Base-by-base conservation (phyloP, 2,888 invertebrate genomes). In the Euzophera pinguis region DNA sequence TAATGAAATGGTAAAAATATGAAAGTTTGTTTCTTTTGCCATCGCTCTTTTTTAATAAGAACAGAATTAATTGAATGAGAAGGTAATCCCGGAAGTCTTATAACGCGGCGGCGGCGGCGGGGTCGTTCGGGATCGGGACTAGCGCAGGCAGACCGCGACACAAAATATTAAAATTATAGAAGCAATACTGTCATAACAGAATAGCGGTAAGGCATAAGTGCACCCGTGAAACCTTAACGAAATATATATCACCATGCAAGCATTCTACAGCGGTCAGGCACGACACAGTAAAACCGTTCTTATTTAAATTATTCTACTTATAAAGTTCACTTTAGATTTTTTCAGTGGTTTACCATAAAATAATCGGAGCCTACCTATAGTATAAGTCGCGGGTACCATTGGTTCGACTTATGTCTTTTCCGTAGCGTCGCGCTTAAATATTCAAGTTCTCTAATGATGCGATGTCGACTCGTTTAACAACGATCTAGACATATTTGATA, bases 391-490 rank as follows among this genome's bases (percentile, higher is more conserved):
- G n/a, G n/a, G n/a, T n/a, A n/a, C n/a, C n/a, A n/a, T n/a, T n/a
- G n/a, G n/a, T n/a, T n/a, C n/a, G n/a, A n/a, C n/a, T n/a, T n/a
- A n/a, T n/a, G n/a, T n/a, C n/a, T 29, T 75, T 78, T 78, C 77
- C 81, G 69, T 32, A n/a, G n/a, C n/a, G n/a, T n/a, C 32, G 5
- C 10, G 32, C 7, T 32, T 7, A 9, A 32, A 9, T 32, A 32
- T 32, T 32, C 83, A 86, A 78, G 78, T 80, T 82, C 81, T 79
- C 81, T 86, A 86, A 86, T 86, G 85, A 85, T 84, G 82, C 80
- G 78, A 71, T 71, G 67, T 74, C 73, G 71, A 32, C 32, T 32
- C 32, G 32, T 32, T 10, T 32, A 10, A 32, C 32, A 9, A 32
- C 32, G 7, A 32, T 32, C 32, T 32, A 29, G 29, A n/a, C n/a